Evolutionary conservation across 2,888 invertebrate species (phyloP).

Genomic region (Acrobasis consociella): DNA sequence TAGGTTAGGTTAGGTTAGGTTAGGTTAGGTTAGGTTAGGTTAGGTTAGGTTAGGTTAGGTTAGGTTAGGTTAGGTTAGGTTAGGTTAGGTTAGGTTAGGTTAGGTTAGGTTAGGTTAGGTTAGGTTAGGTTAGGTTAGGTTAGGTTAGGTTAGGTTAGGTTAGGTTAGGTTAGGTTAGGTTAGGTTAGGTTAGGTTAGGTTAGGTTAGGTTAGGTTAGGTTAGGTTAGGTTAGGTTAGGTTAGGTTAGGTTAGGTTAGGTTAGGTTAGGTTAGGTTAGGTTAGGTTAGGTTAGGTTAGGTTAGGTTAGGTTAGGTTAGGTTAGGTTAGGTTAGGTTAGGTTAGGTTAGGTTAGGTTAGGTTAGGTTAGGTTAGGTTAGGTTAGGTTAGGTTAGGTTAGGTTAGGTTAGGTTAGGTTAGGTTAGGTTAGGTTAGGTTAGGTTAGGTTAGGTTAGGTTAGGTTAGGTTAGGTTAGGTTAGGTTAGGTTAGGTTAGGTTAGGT

Average conservation of each 20-base stretch:
- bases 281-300: conserved; percentile 27
- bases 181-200: conserved; percentile 26
- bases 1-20: conserved; percentile 29
- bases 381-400: conserved; percentile 30
- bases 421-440: conserved; percentile 14
- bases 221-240: conserved; percentile 24
- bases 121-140: conserved; percentile 20
- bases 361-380: conserved; percentile 29
- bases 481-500: conserved; percentile 24
- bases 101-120: conserved; percentile 24
- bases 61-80: conserved; percentile 28
- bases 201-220: conserved; percentile 25
- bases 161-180: conserved; percentile 28
- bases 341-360: conserved; percentile 28
- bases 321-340: conserved; percentile 24
- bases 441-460: conserved; percentile 9
- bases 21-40: conserved; percentile 27
- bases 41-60: conserved; percentile 27
- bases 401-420: conserved; percentile 26
- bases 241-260: conserved; percentile 24
- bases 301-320: conserved; percentile 25
- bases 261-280: conserved; percentile 26
- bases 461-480: conserved; percentile 19
- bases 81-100: conserved; percentile 23
- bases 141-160: conserved; percentile 27